Percentiles rank a stretch among this genome's conserved stretches.
Evolutionary conservation across 1,140 invertebrate genomes (phyloP).

Genomic region (Holcopasites calliopsidis): DNA sequence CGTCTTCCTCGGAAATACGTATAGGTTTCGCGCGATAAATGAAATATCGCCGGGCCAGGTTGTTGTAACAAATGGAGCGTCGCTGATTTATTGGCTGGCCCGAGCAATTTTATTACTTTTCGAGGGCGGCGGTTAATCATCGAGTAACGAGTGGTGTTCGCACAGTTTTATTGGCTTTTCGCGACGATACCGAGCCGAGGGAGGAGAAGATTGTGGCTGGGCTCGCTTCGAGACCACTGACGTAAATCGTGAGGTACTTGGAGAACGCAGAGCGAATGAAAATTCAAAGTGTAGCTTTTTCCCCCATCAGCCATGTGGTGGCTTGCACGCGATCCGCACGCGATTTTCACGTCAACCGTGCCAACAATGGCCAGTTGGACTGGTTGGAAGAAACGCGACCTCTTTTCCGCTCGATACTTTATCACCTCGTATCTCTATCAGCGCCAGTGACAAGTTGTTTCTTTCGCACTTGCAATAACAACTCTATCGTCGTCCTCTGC

Average conservation of each 20-base stretch:
- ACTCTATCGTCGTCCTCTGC: neutral
- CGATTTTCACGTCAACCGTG: slow-evolving; percentile 27
- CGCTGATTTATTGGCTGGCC: slow-evolving; percentile 11
- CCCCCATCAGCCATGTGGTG: neutral
- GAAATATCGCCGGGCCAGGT: neutral
- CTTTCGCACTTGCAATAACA: neutral
- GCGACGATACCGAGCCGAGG: neutral
- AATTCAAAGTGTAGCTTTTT: slow-evolving; percentile 34
- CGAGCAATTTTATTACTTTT: slow-evolving; percentile 25
- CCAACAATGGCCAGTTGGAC: slow-evolving; percentile 10
- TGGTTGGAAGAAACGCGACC: slow-evolving; percentile 11
- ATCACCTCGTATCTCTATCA: neutral
- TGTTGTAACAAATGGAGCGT: slow-evolving; percentile 22
- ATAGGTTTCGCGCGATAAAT: too few species aligned
- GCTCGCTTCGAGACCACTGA: neutral
- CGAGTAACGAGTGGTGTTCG: slow-evolving; percentile 5
- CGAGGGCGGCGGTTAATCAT: slow-evolving; percentile 27
- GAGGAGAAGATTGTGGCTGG: neutral
- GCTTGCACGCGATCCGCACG: neutral
- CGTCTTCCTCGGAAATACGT: too few species aligned
- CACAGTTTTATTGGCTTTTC: slow-evolving; percentile 19
- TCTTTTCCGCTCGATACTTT: slow-evolving; percentile 18
- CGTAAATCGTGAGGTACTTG: neutral
- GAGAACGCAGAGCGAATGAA: neutral
- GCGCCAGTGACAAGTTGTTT: neutral